Conservation (phyloP, 2,113 vertebrate species). For the Calidris pugnax region DNA sequence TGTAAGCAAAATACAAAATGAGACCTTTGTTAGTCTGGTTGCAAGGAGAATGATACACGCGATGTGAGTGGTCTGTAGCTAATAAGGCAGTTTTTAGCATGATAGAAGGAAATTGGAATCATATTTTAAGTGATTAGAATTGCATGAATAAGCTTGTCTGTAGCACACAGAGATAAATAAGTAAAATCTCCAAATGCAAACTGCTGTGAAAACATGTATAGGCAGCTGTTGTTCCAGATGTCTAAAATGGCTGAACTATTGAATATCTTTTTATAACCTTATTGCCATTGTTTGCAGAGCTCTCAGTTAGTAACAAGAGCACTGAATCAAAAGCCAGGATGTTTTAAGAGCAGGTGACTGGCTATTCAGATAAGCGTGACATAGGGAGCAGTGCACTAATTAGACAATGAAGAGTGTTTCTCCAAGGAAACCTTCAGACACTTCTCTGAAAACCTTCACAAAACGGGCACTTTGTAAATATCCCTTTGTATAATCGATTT, state of each 20-base stretch:
- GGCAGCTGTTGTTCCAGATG: background rate
- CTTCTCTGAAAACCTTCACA: background rate
- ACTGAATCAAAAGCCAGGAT: background rate
- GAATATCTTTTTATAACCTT: background rate
- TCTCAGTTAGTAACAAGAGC: background rate
- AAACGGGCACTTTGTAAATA: background rate
- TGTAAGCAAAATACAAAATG: rapidly evolving
- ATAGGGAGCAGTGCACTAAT: background rate
- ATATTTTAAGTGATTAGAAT: background rate
- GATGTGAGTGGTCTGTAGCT: background rate
- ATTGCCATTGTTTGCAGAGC: background rate
- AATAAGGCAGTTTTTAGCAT: background rate
- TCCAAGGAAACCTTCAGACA: background rate
- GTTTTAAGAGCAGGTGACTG: background rate
- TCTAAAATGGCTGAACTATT: background rate
- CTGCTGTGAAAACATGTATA: background rate
- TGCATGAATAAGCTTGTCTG: background rate
- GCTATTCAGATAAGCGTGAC: background rate
- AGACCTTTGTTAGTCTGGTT: background rate
- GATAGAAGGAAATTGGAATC: background rate
- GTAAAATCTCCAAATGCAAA: background rate
- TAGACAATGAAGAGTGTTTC: background rate
- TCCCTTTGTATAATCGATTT: background rate
- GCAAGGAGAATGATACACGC: background rate
- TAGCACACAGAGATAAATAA: background rate